Percentiles rank a stretch among this genome's conserved stretches.
These are phyloP conservation scores for Andinoacara biseriatus DNA, from an alignment of 2,113 vertebrate species.

Conservation along the genomic window DNA sequence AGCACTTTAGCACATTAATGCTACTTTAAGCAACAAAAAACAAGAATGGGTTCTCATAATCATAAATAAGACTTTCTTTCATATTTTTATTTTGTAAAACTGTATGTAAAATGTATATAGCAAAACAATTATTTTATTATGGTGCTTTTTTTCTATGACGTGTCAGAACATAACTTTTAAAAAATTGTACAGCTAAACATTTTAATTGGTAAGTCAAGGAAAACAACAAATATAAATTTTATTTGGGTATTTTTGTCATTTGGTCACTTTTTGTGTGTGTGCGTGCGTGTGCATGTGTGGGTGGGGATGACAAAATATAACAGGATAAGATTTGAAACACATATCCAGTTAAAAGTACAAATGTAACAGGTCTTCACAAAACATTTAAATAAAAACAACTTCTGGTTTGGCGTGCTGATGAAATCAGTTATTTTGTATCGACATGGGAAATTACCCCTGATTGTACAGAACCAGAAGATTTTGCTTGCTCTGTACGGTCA, in stretches of 20 bases:
- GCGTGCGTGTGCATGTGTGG: too few relatives aligned
- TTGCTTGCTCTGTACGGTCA: too few relatives aligned
- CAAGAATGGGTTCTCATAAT: background rate
- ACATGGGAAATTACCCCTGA: background rate
- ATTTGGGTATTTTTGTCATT: background rate
- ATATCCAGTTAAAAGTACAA: background rate
- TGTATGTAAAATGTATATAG: constrained; percentile 54
- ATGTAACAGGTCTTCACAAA: too few relatives aligned
- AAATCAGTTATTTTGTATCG: background rate
- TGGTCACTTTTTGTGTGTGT: too few relatives aligned
- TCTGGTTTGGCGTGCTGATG: background rate
- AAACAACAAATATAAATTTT: background rate
- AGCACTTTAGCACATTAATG: constrained; percentile 8
- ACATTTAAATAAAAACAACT: background rate
- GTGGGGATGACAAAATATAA: background rate
- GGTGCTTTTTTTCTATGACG: constrained; percentile 10
- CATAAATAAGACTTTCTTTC: background rate
- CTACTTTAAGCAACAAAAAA: background rate
- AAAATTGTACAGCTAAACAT: constrained; percentile 38
- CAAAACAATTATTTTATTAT: constrained; percentile 14
- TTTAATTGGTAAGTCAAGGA: background rate
- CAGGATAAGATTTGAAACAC: background rate
- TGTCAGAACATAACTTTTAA: background rate
- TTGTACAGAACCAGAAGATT: background rate
- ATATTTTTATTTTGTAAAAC: background rate